These are phyloP conservation scores for Triops cancriformis DNA, from an alignment of 1,140 invertebrate species.

Conservation along the genomic window DNA sequence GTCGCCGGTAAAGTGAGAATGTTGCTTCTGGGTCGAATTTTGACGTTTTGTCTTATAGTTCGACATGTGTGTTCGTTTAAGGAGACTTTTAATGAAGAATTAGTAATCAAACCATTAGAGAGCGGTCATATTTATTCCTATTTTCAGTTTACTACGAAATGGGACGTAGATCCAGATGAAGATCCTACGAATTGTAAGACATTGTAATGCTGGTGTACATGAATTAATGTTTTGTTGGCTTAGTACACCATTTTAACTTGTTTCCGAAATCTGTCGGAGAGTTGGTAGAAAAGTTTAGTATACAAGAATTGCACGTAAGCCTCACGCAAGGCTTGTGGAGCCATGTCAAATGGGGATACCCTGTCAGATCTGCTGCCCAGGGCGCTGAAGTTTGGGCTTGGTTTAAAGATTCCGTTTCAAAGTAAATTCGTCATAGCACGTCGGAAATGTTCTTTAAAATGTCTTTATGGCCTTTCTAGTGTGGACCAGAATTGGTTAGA, in stretches of 20 bases:
- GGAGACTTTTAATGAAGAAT: constrained; percentile 68
- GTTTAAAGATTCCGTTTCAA: constrained; percentile 56
- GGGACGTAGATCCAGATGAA: constrained; percentile 45
- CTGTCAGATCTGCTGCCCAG: constrained; percentile 72
- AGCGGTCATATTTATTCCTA: constrained; percentile 70
- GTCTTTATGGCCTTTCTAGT: constrained; percentile 33
- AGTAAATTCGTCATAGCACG: constrained; percentile 39
- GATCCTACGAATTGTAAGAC: constrained; percentile 31
- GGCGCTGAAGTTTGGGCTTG: constrained; percentile 89
- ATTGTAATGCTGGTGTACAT: neutral
- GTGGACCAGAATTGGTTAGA: constrained; percentile 78
- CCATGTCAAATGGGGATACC: constrained; percentile 86
- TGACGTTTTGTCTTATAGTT: neutral
- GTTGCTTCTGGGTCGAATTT: neutral
- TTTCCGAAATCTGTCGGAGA: constrained; percentile 86
- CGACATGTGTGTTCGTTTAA: constrained; percentile 25
- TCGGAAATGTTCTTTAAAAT: neutral
- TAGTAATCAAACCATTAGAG: constrained; percentile 65
- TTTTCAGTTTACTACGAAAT: constrained; percentile 75
- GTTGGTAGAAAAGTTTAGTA: constrained; percentile 70
- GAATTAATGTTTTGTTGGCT: constrained; percentile 36
- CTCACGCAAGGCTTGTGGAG: constrained; percentile 90
- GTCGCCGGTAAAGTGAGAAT: neutral
- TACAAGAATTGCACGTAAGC: constrained; percentile 83
- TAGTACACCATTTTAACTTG: constrained; percentile 70